Evolutionary conservation across 2,797 vertebrate species (phyloP).

Genomic region (Glyptemys insculpta): DNA sequence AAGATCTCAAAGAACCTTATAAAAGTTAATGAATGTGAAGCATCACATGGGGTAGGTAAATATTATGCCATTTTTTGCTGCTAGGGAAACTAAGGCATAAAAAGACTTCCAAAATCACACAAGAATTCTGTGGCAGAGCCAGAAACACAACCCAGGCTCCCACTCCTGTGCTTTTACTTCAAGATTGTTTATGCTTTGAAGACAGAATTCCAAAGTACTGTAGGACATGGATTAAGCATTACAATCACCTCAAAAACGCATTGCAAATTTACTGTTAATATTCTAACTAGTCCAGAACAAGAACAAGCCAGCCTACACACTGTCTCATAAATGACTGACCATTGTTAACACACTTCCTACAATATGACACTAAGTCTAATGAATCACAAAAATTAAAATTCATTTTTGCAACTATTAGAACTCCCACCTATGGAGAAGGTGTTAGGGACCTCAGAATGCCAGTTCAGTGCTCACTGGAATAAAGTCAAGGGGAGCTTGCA

Average conservation of each 20-base stretch:
- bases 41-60: neutral
- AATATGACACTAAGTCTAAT: neutral
- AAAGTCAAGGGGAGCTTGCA: neutral
- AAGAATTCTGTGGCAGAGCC: neutral
- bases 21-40: neutral
- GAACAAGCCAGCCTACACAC: constrained; percentile 21
- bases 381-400: neutral
- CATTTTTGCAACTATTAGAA: neutral
- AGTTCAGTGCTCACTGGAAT: neutral
- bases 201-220: neutral
- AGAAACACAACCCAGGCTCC: neutral
- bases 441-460: neutral
- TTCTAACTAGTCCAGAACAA: constrained; percentile 20
- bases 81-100: neutral
- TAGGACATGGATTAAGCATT: neutral
- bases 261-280: constrained; percentile 24
- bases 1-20: neutral
- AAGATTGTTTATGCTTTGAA: fast-evolving
- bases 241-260: neutral
- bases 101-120: neutral
- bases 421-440: neutral
- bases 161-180: neutral
- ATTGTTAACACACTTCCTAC: constrained; percentile 23
- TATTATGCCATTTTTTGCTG: neutral
- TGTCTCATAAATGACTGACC: constrained; percentile 24